These are phyloP conservation scores for Danio choprae DNA, from an alignment of 2,797 vertebrate genomes.

Conservation along the genomic window DNA sequence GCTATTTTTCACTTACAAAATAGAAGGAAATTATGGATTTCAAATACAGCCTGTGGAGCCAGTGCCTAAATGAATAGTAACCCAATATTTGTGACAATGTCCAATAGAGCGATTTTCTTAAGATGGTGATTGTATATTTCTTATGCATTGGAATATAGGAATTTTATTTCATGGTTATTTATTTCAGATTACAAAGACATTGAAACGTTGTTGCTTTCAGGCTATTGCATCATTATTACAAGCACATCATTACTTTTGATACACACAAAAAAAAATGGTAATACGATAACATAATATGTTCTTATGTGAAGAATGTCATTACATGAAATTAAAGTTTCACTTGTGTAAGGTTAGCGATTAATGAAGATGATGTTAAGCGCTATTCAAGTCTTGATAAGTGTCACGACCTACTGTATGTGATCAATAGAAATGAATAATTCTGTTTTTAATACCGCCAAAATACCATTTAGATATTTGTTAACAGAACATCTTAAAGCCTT, in stretches of 20 bases:
- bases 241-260: neutral
- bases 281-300: neutral
- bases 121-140: too few species aligned
- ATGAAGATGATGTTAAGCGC: slow-evolving; percentile 55
- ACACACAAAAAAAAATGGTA: slow-evolving; percentile 8
- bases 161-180: too few species aligned
- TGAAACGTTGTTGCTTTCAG: too few species aligned
- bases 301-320: slow-evolving; percentile 16
- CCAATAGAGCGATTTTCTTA: too few species aligned
- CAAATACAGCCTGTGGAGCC: neutral
- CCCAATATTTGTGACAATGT: too few species aligned
- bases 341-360: slow-evolving; percentile 57
- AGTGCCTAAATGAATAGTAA: too few species aligned
- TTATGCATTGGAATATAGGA: too few species aligned
- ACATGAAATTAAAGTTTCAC: slow-evolving; percentile 39
- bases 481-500: slow-evolving; percentile 41
- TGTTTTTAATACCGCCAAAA: slow-evolving; percentile 49
- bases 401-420: slow-evolving; percentile 42
- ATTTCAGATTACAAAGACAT: too few species aligned
- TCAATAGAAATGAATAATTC: slow-evolving; percentile 57
- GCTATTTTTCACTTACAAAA: too few species aligned
- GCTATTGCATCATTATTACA: neutral
- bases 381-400: slow-evolving; percentile 62
- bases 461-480: slow-evolving; percentile 37
- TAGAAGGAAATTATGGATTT: too few species aligned